Base-by-base conservation (phyloP, 2,888 invertebrate species). In the Luperina testacea region DNA sequence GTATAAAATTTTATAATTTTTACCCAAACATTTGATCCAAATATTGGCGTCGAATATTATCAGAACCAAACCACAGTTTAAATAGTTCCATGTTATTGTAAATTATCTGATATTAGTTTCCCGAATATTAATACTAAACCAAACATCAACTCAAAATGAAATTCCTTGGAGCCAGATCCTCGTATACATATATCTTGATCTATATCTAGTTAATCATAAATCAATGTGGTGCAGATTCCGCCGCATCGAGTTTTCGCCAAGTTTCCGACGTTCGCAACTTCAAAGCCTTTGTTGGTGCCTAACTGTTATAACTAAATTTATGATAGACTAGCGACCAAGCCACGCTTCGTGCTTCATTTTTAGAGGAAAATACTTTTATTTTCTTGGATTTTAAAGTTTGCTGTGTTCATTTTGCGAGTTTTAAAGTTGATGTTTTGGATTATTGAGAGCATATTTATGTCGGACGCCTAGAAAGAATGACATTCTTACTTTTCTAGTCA, bases 221-320 rank as follows among this genome's bases (percentile, higher is more conserved):
- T 84, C 27, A 76, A 87, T 87, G 79, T 68, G 51, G 48, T 48
- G 61, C 20, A 75, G 72, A 79, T 77, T 74, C 73, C 59, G 63
- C 67, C 42, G 65, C 65, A 80, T 80, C 67, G 77, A 84, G 57
- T 82, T 80, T 77, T 57, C 64, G 27, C 77, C 51, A 77, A 83
- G 80, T 83, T 84, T n/a, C 80, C 74, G 17, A 65, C n/a, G 65
- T 77, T 71, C 48, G 42, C n/a, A 78, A 74, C 70, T 81, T 74
- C 75, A 57, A 82, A 71, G 70, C 75, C 75, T 83, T 84, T 77
- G 80, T 82, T 77, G 70, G 69, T 9, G 76, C 65, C n/a, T 48
- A 68, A 79, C 75, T 80, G 75, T 70, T 77, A 67, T 83, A 87
- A 85, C 83, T 65, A 74, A 81, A 82, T 85, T 85, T 81, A 77